Evolutionary conservation across 2,888 invertebrate species (phyloP).

Genomic region (Cerastoderma edule): DNA sequence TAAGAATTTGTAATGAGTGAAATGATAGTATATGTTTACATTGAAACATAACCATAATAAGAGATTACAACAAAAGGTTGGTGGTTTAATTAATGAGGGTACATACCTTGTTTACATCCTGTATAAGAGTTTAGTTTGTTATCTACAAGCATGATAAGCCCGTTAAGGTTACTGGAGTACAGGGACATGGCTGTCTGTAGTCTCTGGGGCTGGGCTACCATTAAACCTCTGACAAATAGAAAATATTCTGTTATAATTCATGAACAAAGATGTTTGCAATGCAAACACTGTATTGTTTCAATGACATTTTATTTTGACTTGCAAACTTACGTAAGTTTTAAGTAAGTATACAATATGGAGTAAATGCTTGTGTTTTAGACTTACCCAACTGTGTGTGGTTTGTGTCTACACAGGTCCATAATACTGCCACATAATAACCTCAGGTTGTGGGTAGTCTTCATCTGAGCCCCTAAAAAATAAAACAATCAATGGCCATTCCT

Average conservation of each 20-base stretch:
- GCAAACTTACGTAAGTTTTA: too few relatives aligned
- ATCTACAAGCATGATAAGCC: constrained; percentile 92
- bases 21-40: too few relatives aligned
- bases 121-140: constrained; percentile 87
- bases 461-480: constrained; percentile 91
- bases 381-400: constrained; percentile 81
- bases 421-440: constrained; percentile 94
- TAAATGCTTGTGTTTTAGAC: too few relatives aligned
- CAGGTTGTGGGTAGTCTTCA: constrained; percentile 99
- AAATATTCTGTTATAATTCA: too few relatives aligned
- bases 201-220: constrained; percentile 90
- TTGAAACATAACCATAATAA: too few relatives aligned
- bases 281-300: too few relatives aligned
- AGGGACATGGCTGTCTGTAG: constrained; percentile 96
- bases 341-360: too few relatives aligned
- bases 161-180: constrained; percentile 95
- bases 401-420: constrained; percentile 89
- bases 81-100: background rate
- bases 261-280: too few relatives aligned
- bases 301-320: too few relatives aligned
- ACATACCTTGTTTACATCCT: constrained; percentile 87
- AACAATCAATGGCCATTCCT: too few relatives aligned
- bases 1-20: too few relatives aligned
- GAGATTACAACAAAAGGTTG: background rate
- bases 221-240: constrained; percentile 88